Evolutionary conservation across 2,888 invertebrate genomes (phyloP), one percentile per base, ranked within the genome.

Genomic region (Serripes groenlandicus): DNA sequence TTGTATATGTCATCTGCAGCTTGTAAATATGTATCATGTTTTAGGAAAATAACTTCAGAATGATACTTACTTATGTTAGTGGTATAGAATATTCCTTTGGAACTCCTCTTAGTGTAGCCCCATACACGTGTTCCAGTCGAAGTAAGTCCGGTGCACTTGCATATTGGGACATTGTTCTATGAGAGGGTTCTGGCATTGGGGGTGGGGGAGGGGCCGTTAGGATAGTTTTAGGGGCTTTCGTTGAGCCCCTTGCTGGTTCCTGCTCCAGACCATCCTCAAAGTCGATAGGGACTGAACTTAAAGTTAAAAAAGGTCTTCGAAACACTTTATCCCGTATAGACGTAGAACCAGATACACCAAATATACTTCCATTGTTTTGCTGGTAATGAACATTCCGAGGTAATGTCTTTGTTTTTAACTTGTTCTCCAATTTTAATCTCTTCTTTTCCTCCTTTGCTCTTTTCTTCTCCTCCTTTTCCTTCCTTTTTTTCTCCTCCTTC

Each of bases 401-500:
- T 64, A 92, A 70, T 9, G 89, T 90, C 75, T 83, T 87, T 28
- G 87, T 89, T 71, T 83, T 81, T 30, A 88, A 80, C 76, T 90
- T 91, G 72, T 91, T 91, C 73, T 90, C 88, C 75, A 87, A 62
- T 83, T 92, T 93, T 52, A 86, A 74, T 66, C 89, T 78, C 77
- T 90, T 90, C 77, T 92, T 92, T 78, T 91, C 91, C 54, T 92
- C 91, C 70, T 92, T 90, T 35, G 91, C 87, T 32, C 88, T 75
- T 56, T 89, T 85, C 77, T 90, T 92, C 54, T 90, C 88, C 37
- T 92, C 90, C 60, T 90, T 90, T 68, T 92, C 91, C 26, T 56
- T 81, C 52, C 89, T 80, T 69, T 90, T 90, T 75, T 87, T 90
- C 80, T 92, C 91, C 69, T 90, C 90, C 81, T 92, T 92, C 73